Evolutionary conservation across 2,797 vertebrate species (phyloP).

Genomic region (Fundulus diaphanus): DNA sequence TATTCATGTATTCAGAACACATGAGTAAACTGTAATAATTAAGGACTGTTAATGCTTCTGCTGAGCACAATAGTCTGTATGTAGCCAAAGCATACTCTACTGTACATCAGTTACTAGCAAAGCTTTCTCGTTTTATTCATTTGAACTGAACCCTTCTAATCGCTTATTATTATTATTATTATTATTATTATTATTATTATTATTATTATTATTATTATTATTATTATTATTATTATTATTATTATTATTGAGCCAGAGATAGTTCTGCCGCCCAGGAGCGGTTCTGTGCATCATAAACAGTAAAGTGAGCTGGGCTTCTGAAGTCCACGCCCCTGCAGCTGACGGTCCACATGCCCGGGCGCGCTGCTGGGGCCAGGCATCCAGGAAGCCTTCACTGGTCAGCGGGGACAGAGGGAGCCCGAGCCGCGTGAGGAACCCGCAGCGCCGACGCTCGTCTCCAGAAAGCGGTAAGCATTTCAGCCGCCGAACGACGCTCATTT

Average conservation of each 20-base stretch:
- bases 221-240: background rate
- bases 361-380: conserved; percentile 26
- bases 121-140: too few relatives aligned
- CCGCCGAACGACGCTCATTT: background rate
- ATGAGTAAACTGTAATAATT: too few relatives aligned
- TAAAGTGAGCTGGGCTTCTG: background rate
- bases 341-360: conserved; percentile 32
- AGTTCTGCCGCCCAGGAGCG: background rate
- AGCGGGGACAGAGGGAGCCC: conserved; percentile 13
- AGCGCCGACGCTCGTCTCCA: conserved; percentile 16
- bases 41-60: too few relatives aligned
- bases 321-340: conserved; percentile 62
- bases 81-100: too few relatives aligned
- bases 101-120: too few relatives aligned
- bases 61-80: too few relatives aligned
- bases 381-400: conserved; percentile 40
- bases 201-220: background rate
- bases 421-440: conserved; percentile 38
- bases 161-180: background rate
- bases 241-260: background rate
- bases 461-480: conserved; percentile 39
- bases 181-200: background rate
- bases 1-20: too few relatives aligned
- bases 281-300: conserved; percentile 1
- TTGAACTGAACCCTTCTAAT: background rate